These are phyloP conservation scores for Eremophila alpestris DNA, from an alignment of 2,797 vertebrate species.

Conservation along the genomic window DNA sequence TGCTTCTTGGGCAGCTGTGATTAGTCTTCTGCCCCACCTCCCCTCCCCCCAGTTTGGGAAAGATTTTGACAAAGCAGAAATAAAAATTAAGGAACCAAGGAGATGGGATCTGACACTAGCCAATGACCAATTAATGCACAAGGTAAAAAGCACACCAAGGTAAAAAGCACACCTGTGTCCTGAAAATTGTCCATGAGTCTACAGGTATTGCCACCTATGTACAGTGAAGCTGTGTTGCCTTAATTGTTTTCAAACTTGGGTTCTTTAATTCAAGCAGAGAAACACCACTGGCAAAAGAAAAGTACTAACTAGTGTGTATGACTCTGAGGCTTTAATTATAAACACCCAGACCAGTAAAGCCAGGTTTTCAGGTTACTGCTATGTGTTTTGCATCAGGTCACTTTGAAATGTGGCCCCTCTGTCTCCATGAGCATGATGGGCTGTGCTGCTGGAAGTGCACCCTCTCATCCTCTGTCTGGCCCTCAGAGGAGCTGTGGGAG, in stretches of 20 bases:
- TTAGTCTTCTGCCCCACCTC: background rate
- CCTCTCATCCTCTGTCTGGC: background rate
- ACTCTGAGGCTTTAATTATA: background rate
- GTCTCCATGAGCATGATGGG: accelerated
- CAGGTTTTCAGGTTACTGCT: background rate
- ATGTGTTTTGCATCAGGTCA: background rate
- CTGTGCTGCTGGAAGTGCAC: background rate
- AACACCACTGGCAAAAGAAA: background rate
- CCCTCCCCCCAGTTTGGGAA: accelerated
- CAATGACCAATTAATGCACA: background rate
- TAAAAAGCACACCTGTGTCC: background rate
- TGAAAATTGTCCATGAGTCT: background rate
- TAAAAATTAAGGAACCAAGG: background rate
- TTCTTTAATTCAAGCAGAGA: background rate
- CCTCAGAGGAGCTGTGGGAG: too few species aligned
- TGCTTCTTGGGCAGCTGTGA: background rate
- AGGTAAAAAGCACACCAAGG: background rate
- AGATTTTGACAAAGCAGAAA: background rate
- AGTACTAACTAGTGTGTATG: background rate
- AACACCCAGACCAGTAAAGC: background rate
- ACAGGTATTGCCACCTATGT: background rate
- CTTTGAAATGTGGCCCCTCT: background rate
- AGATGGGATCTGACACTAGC: background rate
- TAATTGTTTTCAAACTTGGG: background rate
- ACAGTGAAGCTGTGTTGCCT: background rate